These are phyloP conservation scores for Tragulus kanchil DNA, from an alignment of 2,113 vertebrate genomes.

Conservation along the genomic window DNA sequence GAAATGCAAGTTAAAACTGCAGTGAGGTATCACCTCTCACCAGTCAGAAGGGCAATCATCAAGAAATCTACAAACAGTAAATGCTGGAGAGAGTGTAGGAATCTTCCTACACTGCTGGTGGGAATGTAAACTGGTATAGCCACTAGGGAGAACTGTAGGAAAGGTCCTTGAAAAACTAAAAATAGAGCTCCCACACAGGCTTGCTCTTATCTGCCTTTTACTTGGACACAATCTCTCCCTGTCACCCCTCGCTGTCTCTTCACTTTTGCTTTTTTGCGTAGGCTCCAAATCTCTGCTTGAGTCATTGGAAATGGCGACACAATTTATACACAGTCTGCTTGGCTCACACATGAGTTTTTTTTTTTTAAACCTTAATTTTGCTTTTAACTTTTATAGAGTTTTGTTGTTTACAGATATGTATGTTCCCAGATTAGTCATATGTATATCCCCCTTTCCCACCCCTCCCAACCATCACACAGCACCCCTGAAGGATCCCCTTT, in stretches of 20 bases:
- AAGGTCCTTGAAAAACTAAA: not conserved
- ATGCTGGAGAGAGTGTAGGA: not conserved
- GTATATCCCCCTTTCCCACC: too few relatives aligned
- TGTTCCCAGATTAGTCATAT: too few relatives aligned
- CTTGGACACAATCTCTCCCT: not conserved
- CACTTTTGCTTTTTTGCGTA: not conserved
- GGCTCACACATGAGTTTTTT: slow-evolving; percentile 22
- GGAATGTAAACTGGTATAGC: not conserved
- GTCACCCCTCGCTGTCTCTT: not conserved
- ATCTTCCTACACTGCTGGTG: not conserved
- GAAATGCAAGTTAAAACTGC: not conserved
- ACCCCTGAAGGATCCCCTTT: too few relatives aligned
- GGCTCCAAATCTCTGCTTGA: slow-evolving; percentile 5
- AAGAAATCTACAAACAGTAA: not conserved
- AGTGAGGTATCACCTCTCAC: not conserved
- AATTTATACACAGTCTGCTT: slow-evolving; percentile 49
- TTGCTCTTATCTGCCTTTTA: not conserved
- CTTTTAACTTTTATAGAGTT: too few relatives aligned
- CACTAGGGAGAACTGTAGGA: not conserved
- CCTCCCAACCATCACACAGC: too few relatives aligned
- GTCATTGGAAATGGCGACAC: slow-evolving; percentile 9
- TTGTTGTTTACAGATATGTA: too few relatives aligned
- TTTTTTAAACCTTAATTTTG: too few relatives aligned
- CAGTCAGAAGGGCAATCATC: not conserved
- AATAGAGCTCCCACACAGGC: not conserved